Evolutionary conservation across 2,113 vertebrate species (phyloP).

Genomic region (Ceuthmochares aereus): DNA sequence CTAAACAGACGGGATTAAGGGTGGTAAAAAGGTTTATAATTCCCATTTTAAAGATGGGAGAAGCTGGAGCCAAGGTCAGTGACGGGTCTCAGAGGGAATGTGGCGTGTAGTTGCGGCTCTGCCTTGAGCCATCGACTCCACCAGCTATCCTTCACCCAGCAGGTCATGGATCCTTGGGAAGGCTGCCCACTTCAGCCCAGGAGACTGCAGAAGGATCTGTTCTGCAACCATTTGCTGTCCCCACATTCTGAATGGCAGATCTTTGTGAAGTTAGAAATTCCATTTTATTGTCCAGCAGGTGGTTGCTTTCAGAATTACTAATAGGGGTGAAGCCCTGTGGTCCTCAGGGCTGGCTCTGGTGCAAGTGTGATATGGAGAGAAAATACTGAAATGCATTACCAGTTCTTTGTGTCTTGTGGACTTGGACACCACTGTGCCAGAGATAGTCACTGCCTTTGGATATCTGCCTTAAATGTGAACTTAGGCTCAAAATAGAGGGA

Average conservation of each 20-base stretch:
- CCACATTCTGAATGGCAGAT: neutral
- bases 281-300: neutral
- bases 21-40: neutral
- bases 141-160: neutral
- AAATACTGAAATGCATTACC: neutral
- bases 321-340: neutral
- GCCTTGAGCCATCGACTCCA: neutral
- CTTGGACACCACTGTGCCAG: neutral
- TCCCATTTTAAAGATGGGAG: neutral
- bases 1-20: constrained; percentile 7
- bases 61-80: constrained; percentile 2
- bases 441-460: neutral
- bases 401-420: neutral
- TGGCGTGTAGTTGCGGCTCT: neutral
- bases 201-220: neutral
- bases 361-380: neutral
- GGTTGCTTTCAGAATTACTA: neutral
- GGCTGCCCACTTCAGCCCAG: neutral
- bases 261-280: neutral
- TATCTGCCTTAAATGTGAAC: neutral
- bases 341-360: neutral
- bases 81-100: neutral
- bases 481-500: neutral
- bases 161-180: neutral
- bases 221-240: neutral